Conservation (phyloP, 2,113 vertebrate genomes). For the Sebastes schlegelii region DNA sequence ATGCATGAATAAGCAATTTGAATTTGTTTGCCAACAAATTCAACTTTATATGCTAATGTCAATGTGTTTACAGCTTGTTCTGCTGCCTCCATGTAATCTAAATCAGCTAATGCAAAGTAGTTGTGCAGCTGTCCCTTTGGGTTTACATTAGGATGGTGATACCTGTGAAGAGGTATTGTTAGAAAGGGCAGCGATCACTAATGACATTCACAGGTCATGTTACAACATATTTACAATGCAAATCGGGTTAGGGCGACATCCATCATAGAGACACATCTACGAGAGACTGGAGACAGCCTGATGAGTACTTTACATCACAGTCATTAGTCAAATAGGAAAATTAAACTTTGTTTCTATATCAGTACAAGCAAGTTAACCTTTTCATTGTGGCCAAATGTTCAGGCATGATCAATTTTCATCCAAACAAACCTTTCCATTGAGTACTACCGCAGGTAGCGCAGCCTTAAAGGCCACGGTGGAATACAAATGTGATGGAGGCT, state of each 20-base stretch:
- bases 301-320: not conserved
- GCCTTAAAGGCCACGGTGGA: constrained; percentile 1
- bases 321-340: constrained; percentile 12
- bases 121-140: not conserved
- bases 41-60: too few species aligned
- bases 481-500: constrained; percentile 11
- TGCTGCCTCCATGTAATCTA: too few species aligned
- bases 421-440: not conserved
- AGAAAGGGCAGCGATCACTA: not conserved
- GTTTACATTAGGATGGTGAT: not conserved
- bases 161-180: not conserved
- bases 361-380: not conserved
- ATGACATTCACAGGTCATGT: not conserved
- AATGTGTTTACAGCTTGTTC: too few species aligned
- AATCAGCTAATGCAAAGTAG: too few species aligned
- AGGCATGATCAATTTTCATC: not conserved
- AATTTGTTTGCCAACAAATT: too few species aligned
- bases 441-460: not conserved
- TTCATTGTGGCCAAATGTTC: not conserved
- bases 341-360: not conserved
- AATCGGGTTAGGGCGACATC: constrained; percentile 18
- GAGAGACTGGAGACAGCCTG: not conserved
- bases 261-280: not conserved
- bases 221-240: constrained; percentile 56
- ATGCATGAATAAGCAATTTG: not conserved